A percentile compares a stretch with the other conserved stretches of the same genome.
Evolutionary conservation across 2,797 vertebrate species (phyloP).

Genomic region (Hylomyscus alleni): DNA sequence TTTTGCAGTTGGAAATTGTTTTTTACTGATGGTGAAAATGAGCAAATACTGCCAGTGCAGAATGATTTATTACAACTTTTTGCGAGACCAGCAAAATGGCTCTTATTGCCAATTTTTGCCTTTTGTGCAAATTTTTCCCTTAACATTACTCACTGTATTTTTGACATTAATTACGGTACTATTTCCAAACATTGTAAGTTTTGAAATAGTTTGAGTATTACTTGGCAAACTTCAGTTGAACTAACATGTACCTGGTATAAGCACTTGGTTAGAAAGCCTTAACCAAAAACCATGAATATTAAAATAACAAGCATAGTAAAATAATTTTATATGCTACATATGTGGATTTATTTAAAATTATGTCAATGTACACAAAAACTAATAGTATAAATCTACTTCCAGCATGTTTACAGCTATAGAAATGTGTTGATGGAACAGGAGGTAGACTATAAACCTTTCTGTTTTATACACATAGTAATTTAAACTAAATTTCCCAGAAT

Average conservation of each 20-base stretch:
- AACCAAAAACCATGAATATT: neutral
- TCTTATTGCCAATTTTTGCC: constrained; percentile 77
- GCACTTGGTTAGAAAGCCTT: neutral
- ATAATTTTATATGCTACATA: neutral
- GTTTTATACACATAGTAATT: neutral
- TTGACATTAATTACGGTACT: constrained; percentile 72
- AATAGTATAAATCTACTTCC: neutral
- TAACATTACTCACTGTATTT: constrained; percentile 37
- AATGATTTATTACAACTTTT: constrained; percentile 79
- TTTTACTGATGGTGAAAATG: constrained; percentile 67
- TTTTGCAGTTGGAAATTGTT: constrained; percentile 69
- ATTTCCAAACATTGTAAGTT: constrained; percentile 35
- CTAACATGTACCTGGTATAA: neutral
- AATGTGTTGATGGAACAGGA: neutral
- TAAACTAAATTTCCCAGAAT: neutral
- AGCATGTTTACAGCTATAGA: neutral
- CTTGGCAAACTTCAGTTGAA: neutral
- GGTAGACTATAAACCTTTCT: neutral
- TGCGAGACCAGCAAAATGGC: constrained; percentile 70
- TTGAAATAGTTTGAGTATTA: neutral
- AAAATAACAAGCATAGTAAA: neutral
- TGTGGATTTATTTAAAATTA: neutral
- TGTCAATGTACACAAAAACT: neutral
- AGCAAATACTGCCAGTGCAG: constrained; percentile 9
- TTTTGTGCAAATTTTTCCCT: constrained; percentile 63